phyloP scores from a whole-genome alignment of 2,113 vertebrate genomes.

The Onychorhynchus coronatus region DNA sequence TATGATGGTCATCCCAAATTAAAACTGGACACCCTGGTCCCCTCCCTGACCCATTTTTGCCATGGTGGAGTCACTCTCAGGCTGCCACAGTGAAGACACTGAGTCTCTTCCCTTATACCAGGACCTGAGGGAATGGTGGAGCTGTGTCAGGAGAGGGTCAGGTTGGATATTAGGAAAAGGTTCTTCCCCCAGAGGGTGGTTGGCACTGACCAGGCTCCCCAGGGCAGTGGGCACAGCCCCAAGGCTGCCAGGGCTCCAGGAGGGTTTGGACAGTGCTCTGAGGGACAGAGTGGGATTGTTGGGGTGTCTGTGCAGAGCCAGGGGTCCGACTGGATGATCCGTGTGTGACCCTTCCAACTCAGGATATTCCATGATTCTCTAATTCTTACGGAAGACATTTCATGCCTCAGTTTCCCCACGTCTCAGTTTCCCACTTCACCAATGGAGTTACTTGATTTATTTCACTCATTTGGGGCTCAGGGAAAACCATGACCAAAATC shows the following conservation, averaged over 20 bases:
- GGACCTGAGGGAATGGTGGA: rapidly evolving
- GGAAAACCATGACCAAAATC: not conserved
- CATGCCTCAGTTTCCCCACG: not conserved
- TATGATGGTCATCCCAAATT: not conserved
- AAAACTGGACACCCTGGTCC: rapidly evolving
- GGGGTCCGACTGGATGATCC: not conserved
- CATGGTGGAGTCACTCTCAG: rapidly evolving
- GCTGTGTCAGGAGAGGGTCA: rapidly evolving
- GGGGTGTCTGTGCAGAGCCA: not conserved
- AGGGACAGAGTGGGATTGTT: not conserved
- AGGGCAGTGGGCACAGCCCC: not conserved
- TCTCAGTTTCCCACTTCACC: too few species aligned
- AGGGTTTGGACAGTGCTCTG: rapidly evolving
- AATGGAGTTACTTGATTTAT: not conserved
- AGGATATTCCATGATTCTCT: not conserved
- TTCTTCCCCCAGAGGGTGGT: not conserved
- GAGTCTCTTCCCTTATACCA: rapidly evolving
- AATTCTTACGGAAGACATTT: rapidly evolving
- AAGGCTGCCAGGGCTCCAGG: not conserved
- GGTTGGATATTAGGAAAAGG: not conserved
- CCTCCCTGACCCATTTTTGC: not conserved
- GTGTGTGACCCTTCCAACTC: not conserved
- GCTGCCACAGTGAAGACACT: not conserved
- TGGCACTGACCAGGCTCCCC: not conserved
- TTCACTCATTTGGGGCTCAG: not conserved